These are phyloP conservation scores for Beaufortia kweichowensis DNA, from an alignment of 2,113 vertebrate genomes.

Conservation along the genomic window DNA sequence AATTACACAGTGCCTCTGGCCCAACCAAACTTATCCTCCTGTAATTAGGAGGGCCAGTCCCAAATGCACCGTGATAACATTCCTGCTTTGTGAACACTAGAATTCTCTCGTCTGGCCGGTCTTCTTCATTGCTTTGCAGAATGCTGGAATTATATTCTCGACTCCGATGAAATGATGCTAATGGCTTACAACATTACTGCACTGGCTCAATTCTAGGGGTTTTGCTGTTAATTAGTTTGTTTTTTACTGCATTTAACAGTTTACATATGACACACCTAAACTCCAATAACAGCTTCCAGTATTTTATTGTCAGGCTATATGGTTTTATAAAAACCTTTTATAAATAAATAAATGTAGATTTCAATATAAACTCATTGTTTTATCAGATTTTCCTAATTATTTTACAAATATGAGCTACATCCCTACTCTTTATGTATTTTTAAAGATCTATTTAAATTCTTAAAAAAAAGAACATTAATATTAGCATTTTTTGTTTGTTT, in stretches of 20 bases:
- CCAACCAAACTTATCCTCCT: conserved; percentile 51
- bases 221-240: conserved; percentile 23
- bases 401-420: no score
- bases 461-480: no score
- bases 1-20: conserved; percentile 57
- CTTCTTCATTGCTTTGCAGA: conserved; percentile 37
- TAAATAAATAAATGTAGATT: no score
- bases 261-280: conserved; percentile 39
- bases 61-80: conserved; percentile 59
- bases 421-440: no score
- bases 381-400: no score
- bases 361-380: no score
- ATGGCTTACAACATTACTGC: conserved; percentile 3
- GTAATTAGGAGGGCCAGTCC: conserved; percentile 59
- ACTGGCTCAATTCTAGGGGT: conserved; percentile 25
- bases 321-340: no score
- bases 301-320: no score
- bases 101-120: conserved; percentile 21
- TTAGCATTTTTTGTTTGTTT: no score
- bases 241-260: conserved; percentile 51
- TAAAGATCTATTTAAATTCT: no score
- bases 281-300: no score
- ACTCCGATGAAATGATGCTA: conserved; percentile 21
- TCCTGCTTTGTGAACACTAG: conserved; percentile 43
- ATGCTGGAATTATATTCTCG: conserved; percentile 19